phyloP scores from a whole-genome alignment of 2,113 vertebrate genomes.

The Meles meles region DNA sequence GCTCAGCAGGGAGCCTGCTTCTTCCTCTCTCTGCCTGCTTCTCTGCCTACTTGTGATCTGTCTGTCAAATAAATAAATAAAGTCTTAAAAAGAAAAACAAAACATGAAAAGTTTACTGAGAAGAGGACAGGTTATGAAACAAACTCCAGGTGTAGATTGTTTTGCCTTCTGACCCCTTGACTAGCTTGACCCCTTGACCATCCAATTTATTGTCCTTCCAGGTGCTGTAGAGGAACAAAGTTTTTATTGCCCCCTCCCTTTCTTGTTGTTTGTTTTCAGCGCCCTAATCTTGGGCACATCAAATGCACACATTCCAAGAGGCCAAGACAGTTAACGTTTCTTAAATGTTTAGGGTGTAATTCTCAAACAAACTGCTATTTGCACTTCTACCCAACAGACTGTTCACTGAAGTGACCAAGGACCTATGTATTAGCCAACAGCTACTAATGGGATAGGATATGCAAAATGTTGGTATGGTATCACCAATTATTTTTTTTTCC shows the following conservation, averaged over 20 bases:
- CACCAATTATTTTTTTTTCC: not conserved
- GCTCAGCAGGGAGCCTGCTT: too few relatives aligned
- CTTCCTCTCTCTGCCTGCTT: too few relatives aligned
- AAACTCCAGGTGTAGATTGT: not conserved
- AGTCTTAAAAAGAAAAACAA: too few relatives aligned
- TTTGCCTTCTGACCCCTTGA: not conserved
- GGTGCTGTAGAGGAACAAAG: not conserved
- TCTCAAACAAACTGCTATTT: not conserved
- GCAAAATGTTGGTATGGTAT: not conserved
- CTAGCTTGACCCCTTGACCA: not conserved
- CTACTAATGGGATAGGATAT: not conserved
- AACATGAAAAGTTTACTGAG: not conserved
- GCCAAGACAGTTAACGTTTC: not conserved
- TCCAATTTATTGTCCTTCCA: not conserved
- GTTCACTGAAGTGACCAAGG: not conserved
- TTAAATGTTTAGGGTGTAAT: not conserved
- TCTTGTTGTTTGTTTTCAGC: not conserved
- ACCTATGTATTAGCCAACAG: not conserved
- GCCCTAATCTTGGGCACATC: not conserved
- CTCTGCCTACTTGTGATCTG: too few relatives aligned
- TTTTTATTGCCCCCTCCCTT: not conserved
- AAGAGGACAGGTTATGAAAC: not conserved
- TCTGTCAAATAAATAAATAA: too few relatives aligned
- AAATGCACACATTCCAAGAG: conserved; percentile 23
- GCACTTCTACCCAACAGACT: not conserved